Evolutionary conservation across 2,113 vertebrate species (phyloP).

Genomic region (Laterallus jamaicensis): DNA sequence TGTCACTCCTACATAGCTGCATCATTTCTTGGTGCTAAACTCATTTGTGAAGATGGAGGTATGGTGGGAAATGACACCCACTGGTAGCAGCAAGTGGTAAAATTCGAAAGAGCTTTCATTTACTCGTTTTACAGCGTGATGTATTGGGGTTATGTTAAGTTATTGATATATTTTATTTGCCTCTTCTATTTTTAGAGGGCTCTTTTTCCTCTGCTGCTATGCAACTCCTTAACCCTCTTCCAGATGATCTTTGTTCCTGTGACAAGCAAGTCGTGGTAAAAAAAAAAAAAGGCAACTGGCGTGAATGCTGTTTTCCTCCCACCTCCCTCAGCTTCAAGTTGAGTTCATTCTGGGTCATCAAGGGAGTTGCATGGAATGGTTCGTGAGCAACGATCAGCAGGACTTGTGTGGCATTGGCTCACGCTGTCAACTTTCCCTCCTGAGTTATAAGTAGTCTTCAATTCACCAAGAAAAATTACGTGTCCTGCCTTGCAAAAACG

Average conservation of each 20-base stretch:
- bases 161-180: conserved; percentile 1
- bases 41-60: conserved; percentile 4
- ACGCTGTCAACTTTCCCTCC: background rate
- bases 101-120: background rate
- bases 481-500: background rate
- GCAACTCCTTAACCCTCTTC: background rate
- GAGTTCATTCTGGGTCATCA: background rate
- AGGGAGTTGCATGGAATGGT: background rate
- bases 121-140: conserved; percentile 5
- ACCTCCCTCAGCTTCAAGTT: background rate
- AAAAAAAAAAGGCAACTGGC: background rate
- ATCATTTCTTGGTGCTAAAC: conserved; percentile 19
- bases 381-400: background rate
- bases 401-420: background rate
- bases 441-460: background rate
- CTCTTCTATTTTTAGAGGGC: background rate
- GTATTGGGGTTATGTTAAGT: background rate
- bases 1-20: conserved; percentile 17
- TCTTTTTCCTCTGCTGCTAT: background rate
- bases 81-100: conserved; percentile 7
- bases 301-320: background rate
- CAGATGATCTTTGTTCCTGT: conserved; percentile 18
- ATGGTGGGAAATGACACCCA: conserved; percentile 36
- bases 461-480: background rate
- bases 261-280: background rate